Conservation (phyloP, 2,113 vertebrate genomes). For the Phycodurus eques region DNA sequence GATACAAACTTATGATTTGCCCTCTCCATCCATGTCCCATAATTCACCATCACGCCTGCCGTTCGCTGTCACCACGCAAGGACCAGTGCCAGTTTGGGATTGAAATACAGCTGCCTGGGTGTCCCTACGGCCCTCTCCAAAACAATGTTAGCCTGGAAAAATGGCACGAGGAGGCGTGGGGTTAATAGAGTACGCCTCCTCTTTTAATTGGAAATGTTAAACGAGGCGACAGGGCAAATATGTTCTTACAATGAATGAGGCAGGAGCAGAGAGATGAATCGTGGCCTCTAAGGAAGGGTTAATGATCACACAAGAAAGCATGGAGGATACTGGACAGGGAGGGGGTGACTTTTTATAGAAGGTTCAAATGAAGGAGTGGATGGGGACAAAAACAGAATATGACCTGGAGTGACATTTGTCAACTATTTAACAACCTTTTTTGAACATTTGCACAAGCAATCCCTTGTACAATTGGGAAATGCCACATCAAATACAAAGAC, state of each 20-base stretch:
- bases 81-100: neutral
- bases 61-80: conserved; percentile 34
- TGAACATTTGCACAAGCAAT: neutral
- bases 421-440: neutral
- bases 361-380: neutral
- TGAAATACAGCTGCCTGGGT: conserved; percentile 37
- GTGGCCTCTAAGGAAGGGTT: conserved; percentile 49
- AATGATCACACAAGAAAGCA: conserved; percentile 57
- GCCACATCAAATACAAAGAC: neutral
- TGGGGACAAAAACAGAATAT: conserved; percentile 15
- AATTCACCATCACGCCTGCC: conserved; percentile 40
- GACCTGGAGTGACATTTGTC: neutral
- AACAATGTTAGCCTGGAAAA: conserved; percentile 50
- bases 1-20: conserved; percentile 47
- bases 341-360: conserved; percentile 34
- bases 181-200: conserved; percentile 64
- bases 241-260: conserved; percentile 53
- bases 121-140: conserved; percentile 52
- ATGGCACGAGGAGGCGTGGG: conserved; percentile 42
- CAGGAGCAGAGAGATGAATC: conserved; percentile 44
- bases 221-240: conserved; percentile 43
- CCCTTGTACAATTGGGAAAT: neutral
- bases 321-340: conserved; percentile 21
- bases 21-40: conserved; percentile 42
- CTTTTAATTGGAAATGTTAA: conserved; percentile 72